Percentiles rank a stretch among this genome's conserved stretches.
Evolutionary conservation across 2,888 invertebrate genomes (phyloP).

Genomic region (Mechanitis mazaeus): DNA sequence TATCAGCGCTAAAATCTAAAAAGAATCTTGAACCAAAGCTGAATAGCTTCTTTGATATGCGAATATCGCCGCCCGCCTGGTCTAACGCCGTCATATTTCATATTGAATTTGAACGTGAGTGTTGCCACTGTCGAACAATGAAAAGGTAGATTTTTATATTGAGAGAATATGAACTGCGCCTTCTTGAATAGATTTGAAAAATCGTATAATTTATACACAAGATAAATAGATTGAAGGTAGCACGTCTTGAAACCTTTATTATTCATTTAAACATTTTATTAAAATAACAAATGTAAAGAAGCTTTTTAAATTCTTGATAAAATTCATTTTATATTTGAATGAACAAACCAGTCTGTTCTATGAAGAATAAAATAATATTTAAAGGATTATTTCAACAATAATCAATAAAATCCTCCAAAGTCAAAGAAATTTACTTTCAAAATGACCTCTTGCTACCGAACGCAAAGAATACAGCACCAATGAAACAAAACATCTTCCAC

Average conservation of each 20-base stretch:
- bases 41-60: conserved; percentile 2
- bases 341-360: no score
- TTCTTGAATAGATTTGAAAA: not conserved
- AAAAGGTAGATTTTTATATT: not conserved
- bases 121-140: not conserved
- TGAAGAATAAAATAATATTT: no score
- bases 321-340: no score
- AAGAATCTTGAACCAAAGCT: conserved; percentile 2
- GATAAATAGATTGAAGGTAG: not conserved
- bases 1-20: not conserved
- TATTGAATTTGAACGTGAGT: conserved; percentile 5
- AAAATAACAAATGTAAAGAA: no score
- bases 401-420: no score
- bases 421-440: not conserved
- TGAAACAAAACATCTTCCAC: not conserved
- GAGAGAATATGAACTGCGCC: not conserved
- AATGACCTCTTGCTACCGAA: not conserved
- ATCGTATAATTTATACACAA: not conserved
- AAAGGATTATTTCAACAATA: no score
- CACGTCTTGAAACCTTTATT: no score
- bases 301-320: no score
- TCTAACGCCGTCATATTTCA: not conserved
- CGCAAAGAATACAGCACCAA: not conserved
- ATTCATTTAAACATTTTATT: no score
- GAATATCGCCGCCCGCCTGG: not conserved